Base-by-base conservation (phyloP, 2,797 vertebrate species). In the Botia almorhae region DNA sequence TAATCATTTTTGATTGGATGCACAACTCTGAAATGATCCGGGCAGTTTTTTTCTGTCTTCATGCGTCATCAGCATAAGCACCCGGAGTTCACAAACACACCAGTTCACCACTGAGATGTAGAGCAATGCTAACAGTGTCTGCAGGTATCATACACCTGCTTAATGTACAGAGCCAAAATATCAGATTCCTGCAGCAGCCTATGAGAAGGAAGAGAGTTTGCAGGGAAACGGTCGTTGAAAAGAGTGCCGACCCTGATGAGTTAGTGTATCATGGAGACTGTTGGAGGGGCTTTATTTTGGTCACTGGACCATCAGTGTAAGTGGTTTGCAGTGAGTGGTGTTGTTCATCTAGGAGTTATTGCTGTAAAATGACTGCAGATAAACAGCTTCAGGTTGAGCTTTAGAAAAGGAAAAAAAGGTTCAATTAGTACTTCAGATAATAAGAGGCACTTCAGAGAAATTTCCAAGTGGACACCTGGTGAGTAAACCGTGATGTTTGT, bases 391-490 rank as follows among this genome's bases (percentile, higher is more conserved):
- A 29, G 29, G 29, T 29, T 1, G 1, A 29, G 89, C 88, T 92
- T 91, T 92, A 83, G 86, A 89, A 91, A 92, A 88, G 91, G 89
- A n/a, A 90, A 91, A 92, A 92, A 85, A 86, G 86, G 92, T 92
- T 94, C 93, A 93, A 94, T 90, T 88, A 92, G 92, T 86, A 69
- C 93, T 94, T 88, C 83, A 93, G 80, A 92, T 90, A 88, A 91
- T 88, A 90, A 93, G 92, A 92, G 92, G 89, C 91, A 91, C 93
- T 95, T 91, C 85, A 93, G 69, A 87, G 88, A 85, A 88, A 92
- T 91, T 91, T 87, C 89, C 84, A 92, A 93, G 87, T 91, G 90
- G 88, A 87, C 77, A 78, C 87, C 83, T 87, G 89, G 87, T 89
- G 85, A 14, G 89, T 89, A 89, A 92, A 93, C 88, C 88, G 79